Base-by-base conservation (phyloP, 2,797 vertebrate genomes). In the Hapalemur alaotrensis region DNA sequence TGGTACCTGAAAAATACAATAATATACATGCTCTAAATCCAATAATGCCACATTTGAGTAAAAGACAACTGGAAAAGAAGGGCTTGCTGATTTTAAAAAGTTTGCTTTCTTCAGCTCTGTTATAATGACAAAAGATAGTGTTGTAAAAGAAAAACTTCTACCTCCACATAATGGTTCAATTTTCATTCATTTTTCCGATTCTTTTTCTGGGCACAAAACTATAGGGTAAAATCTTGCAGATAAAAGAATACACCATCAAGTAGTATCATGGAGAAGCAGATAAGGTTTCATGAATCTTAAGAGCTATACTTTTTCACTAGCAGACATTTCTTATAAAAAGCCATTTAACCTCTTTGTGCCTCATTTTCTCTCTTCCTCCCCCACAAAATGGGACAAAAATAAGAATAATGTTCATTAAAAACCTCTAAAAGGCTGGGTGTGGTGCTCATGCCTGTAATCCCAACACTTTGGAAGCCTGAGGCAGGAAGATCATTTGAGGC, bases 1-100 rank as follows among this genome's bases (percentile, higher is more conserved):
- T 2, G 99, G 99, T 97, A 99, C 99, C 99, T 99, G 96, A 95
- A 97, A 94, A 97, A 98, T 0, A 97, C 0, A 97, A 14, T 17
- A 97, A 18, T 14, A 78, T 5, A 70, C 10, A 84, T 9, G 22
- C n/a, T 73, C 5, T 84, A 70, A 82, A n/a, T 86, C 32, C 35
- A 89, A 11, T 25, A 30, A 38, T 72, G 28, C 12, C 52, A 30
- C 35, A 35, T 78, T 22, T 75, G 43, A 91, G 22, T 76, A 69
- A 94, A 88, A 94, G 73, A 59, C 11, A 95, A 83, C 6, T 5
- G 5, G n/a, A 81, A 90, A 48, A 75, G 23, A 76, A 91, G 4
- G n/a, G 8, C 23, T 23, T 63, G n/a, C 17, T 81, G 13, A 80
- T n/a, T 76, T 41, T 80, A 67, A 67, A 63, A 59, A 12, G 2